Evolutionary conservation across 2,797 vertebrate genomes (phyloP), one percentile per base, ranked within the genome.

Genomic region (Smutsia gigantea): DNA sequence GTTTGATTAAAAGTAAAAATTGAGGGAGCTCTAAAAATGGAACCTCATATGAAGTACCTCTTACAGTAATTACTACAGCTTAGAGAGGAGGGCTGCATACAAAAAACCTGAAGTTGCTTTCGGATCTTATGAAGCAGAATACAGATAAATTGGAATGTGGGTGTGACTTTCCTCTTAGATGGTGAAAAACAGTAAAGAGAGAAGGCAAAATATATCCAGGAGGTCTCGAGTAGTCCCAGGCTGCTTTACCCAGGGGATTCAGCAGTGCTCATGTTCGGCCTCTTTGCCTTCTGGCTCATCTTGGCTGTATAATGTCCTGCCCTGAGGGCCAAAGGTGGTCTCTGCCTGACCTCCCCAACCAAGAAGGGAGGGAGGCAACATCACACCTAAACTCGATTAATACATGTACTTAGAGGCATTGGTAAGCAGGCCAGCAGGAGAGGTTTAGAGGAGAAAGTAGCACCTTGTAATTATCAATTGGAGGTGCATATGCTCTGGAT

Each of bases 1-100:
- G 37, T 90, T 93, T 92, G 72, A 84, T 96, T 94, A 81, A 71
- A 94, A 89, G 57, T 42, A 34, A 95, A 92, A 93, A 68, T 55
- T 74, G 53, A 79, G 61, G 34, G 69, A 87, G 5, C 85, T 92
- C 53, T 94, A 51, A 92, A 96, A 95, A 79, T 88, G 61, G 75
- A 93, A 74, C 4, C 6, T 34, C n/a, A 59, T 39, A 61, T 55
- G 31, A 83, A 46, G 42, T 51, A 74, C 11, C 11, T 93, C 21
- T 89, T 68, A 42, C 0, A 86, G 51, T 63, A 68, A 81, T 85
- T 72, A 83, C 61, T 46, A 46, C 46, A 46, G 46, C 78, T 86
- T 74, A 25, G 34, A 53, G 63, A 88, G 55, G 84, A 46, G 27
- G 19, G 46, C 19, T 25, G 15, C 86, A 77, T 23, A 68, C 63